Evolutionary conservation across 2,888 invertebrate genomes (phyloP), one percentile per base, ranked within the genome.

Genomic region (Diloba caeruleocephala): DNA sequence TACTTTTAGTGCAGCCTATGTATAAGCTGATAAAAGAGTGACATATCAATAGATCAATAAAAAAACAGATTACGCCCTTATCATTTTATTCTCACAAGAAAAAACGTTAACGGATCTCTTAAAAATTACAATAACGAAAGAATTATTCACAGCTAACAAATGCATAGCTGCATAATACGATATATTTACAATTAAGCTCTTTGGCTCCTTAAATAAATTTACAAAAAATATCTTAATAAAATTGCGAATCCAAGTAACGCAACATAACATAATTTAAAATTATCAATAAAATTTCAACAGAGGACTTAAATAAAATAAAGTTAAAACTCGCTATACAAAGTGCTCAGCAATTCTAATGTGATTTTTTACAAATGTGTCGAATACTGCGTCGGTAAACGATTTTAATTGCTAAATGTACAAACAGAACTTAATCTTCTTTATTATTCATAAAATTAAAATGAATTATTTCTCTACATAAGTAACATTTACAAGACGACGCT

Each of bases 71-170:
- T 49, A 79, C 81, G 80, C 85, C 79, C 80, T 79, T 79, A 82
- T 77, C 87, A 86, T 85, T 90, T 90, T 91, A 92, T 92, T 93
- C 91, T 87, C 92, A 92, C 91, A 89, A 92, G 91, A 90, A 85
- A 91, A 93, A 93, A 93, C 92, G 93, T 93, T 92, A 93, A 93
- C 93, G 93, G 92, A 92, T 92, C 77, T 87, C 91, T 91, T 93
- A 90, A 85, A 84, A 90, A 93, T 89, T 90, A 92, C 90, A 87
- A 86, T 86, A 93, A 92, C 92, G 92, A 89, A 92, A 88, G 72
- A 85, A 85, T 88, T 85, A 79, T 76, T 72, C 74, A 74, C 89
- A 88, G 85, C 89, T 81, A 78, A 71, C 59, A 54, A 69, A 74
- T 77, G 68, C 70, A 71, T 72, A 86, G 88, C 90, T 86, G 89